Base-by-base conservation (phyloP, 2,797 vertebrate genomes). In the Otus scops region DNA sequence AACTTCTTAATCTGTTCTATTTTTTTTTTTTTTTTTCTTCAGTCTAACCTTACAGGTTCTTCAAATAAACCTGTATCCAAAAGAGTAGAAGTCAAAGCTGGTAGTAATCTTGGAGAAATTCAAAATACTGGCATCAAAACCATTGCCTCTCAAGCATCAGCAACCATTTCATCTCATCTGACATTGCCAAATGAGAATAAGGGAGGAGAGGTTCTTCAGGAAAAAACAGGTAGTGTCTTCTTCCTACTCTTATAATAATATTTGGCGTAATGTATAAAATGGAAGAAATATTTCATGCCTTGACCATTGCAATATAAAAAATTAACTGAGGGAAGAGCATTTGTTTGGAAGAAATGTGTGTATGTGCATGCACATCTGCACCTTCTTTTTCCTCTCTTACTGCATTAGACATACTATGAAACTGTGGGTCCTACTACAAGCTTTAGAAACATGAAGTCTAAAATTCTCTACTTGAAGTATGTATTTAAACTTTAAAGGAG, bases 51-150 rank as follows among this genome's bases (percentile, higher is more conserved):
- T 93, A 96, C 93, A 30, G 77, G 94, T 88, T 94, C 92, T 89
- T 98, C 97, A 93, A 98, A 91, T 97, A 98, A 98, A 91, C 87
- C 97, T 69, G 18, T 93, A 39, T 64, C 90, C 82, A 98, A 98
- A 92, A 97, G 92, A 91, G 41, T 22, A 11, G 89, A 96, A 81
- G 85, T 85, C 41, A 96, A 97, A 77, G 71, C 91, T 86, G 90
- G 70, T 59, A 57, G 85, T 48, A 57, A 67, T 45, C 59, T 84
- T 74, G 97, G 97, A 85, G 97, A 97, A 79, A 63, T 91, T 76
- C 97, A 96, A 81, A 97, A 63, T 89, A 81, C 87, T 56, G 96
- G 91, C 47, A 54, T 82, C 43, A 98, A 97, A 95, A 98, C 95
- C 5, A 5, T 90, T 43, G 7, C 89, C 6, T 36, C 96, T 57